Base-by-base conservation (phyloP, 2,888 invertebrate genomes). In the Macaria notata region DNA sequence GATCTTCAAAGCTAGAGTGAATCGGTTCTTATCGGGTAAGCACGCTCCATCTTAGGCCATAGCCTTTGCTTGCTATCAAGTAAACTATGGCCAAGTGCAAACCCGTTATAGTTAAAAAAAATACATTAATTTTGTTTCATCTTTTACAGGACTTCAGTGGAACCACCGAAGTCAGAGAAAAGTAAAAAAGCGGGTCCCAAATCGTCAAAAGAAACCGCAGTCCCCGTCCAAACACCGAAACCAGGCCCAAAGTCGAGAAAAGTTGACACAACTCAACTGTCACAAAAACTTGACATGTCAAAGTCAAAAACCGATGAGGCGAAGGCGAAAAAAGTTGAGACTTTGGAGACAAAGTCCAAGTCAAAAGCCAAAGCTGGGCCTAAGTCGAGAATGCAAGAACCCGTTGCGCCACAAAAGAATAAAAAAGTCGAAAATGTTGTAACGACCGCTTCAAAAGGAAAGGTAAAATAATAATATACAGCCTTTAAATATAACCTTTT, bases 221-320 rank as follows among this genome's bases (percentile, higher is more conserved):
- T 19, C 19, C 19, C 19, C 1, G 19, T 19, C 19, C 19, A 19
- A 46, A 39, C 4, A 5, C 9, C 45, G 4, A 53, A 42, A 47
- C 58, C 62, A 0, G 64, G 62, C 0, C 62, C 62, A 4, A 62
- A 56, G 33, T 62, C 60, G 1, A 43, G 54, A 0, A 61, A 59
- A 52, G 9, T 31, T 5, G 6, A 33, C 6, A 3, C 42, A 6
- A 63, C 44, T 45, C 19, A 1, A 19, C 19, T 19, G 19, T 19
- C 19, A 19, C 19, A 19, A 19, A 19, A 19, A 19, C 19, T 19
- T 19, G 19, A 19, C 19, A 19, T 19, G 19, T 19, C 19, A 19
- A 19, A 19, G 19, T 19, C 19, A 2, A 19, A 19, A 19, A 19
- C 19, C 19, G 19, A 19, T 19, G 19, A 19, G 19, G 19, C 19